These are phyloP conservation scores for Eupeodes luniger DNA, from an alignment of 2,888 invertebrate genomes.

Conservation along the genomic window DNA sequence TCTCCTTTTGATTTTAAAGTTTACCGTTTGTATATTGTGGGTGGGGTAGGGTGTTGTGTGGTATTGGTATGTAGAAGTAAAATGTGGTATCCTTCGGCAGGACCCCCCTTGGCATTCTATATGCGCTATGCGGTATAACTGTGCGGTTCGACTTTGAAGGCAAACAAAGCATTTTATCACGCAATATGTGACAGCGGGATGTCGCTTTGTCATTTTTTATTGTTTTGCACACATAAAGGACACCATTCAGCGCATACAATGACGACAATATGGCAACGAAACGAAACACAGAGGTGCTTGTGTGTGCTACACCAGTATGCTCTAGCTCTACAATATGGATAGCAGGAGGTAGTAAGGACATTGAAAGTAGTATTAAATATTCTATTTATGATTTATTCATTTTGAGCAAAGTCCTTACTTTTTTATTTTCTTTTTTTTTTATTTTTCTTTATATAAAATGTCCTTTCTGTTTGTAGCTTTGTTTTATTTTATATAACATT, in stretches of 20 bases:
- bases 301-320: not conserved
- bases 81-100: conserved; percentile 17
- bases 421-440: conserved; percentile 11
- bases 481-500: conserved; percentile 17
- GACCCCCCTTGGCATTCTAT: conserved; percentile 37
- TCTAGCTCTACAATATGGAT: no score
- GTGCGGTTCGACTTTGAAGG: conserved; percentile 63
- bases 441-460: conserved; percentile 26
- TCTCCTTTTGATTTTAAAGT: conserved; percentile 68
- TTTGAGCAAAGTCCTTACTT: conserved; percentile 30
- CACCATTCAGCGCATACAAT: conserved; percentile 45
- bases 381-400: conserved; percentile 61
- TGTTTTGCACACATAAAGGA: conserved; percentile 70
- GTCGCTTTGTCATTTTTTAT: conserved; percentile 76
- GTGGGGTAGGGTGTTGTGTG: conserved; percentile 5
- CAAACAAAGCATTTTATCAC: conserved; percentile 75
- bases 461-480: conserved; percentile 47
- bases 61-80: not conserved
- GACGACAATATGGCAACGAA: not conserved
- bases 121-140: conserved; percentile 65
- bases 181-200: conserved; percentile 76
- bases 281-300: conserved; percentile 15
- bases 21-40: conserved; percentile 21
- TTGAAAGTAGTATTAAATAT: conserved; percentile 64
- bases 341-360: conserved; percentile 43